Base-by-base conservation (phyloP, 2,888 invertebrate species). In the Synergus umbraculus region DNA sequence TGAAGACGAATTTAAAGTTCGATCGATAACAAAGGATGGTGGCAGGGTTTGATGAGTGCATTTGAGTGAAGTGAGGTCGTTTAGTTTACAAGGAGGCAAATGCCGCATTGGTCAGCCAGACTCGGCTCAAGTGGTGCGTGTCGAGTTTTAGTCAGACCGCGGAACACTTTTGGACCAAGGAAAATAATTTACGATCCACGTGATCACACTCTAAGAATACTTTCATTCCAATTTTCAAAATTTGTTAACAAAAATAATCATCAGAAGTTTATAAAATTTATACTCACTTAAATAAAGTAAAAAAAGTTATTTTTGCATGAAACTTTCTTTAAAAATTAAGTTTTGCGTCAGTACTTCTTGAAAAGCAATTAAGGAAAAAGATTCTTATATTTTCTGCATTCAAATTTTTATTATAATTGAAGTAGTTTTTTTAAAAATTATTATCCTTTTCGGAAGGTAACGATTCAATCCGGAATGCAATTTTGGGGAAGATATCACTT, bases 81-180 rank as follows among this genome's bases (percentile, higher is more conserved):
- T 63, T 77, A 63, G 65, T 76, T 76, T 73, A 67, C 73, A 79
- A 89, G 88, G 88, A 84, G 87, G 83, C 82, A 77, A 86, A 85
- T 88, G 87, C 85, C 88, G 90, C 88, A 89, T 88, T 87, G 88
- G 88, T 86, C 87, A 82, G 87, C 76, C 89, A 81, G 78, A 76
- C 76, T 79, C 82, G 81, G 82, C 78, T 80, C 85, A 80, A 86
- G 87, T 87, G 85, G 86, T 83, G 84, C 84, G 83, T 79, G 80
- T 79, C 79, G 81, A 78, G 85, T 76, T 84, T 82, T 80, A 82
- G 83, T 84, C 86, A 43, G 83, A 76, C 86, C 76, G 76, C 22
- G 81, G 76, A 46, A 22, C 29, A 46, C 54, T 54, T 37, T n/a
- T 73, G 9, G 10, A 4, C n/a, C 10, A 22, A n/a, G n/a, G 49